These are phyloP conservation scores for Sisor rabdophorus DNA, from an alignment of 2,113 vertebrate genomes.

Conservation along the genomic window DNA sequence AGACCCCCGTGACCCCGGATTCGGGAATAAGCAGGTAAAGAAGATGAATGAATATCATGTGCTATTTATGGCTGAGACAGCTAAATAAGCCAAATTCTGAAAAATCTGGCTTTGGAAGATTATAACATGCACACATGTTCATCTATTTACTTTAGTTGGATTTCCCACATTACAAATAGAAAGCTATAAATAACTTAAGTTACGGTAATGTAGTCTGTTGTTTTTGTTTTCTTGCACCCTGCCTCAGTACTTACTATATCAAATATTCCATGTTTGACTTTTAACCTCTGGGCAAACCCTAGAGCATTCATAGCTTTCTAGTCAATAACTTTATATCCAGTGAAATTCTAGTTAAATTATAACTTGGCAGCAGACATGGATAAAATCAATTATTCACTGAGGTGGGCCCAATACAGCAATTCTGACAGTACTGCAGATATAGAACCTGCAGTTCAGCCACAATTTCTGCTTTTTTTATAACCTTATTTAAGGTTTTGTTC, in stretches of 20 bases:
- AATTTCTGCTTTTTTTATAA: neutral
- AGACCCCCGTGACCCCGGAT: too few species aligned
- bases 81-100: neutral
- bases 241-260: neutral
- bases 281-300: neutral
- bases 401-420: conserved; percentile 16
- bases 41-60: neutral
- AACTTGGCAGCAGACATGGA: conserved; percentile 5
- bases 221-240: neutral
- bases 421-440: neutral
- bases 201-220: neutral
- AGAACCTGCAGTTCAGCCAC: neutral
- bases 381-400: conserved; percentile 19
- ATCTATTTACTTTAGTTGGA: neutral
- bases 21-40: too few species aligned
- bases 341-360: conserved; percentile 25
- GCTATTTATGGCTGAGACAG: neutral
- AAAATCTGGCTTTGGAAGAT: neutral
- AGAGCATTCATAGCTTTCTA: neutral
- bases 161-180: neutral
- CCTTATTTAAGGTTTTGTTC: too few species aligned
- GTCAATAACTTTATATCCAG: neutral
- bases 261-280: neutral
- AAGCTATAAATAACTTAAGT: neutral
- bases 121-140: neutral